Conservation (phyloP, 2,113 vertebrate species). For the Pao palembangensis region DNA sequence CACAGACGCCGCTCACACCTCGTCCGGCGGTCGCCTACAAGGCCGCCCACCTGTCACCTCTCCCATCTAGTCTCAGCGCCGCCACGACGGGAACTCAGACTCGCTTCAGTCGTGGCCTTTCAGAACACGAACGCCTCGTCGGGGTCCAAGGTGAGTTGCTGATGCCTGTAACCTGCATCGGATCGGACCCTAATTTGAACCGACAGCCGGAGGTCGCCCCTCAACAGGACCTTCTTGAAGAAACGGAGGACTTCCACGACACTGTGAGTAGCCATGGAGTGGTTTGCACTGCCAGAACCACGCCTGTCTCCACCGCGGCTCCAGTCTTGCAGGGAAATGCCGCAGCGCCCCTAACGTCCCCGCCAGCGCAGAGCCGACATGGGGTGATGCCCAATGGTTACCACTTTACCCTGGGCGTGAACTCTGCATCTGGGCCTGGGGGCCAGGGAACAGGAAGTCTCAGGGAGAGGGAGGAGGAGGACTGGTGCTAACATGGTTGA, state of each 20-base stretch:
- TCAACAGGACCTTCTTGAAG: slow-evolving; percentile 69
- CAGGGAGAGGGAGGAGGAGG: slow-evolving; percentile 85
- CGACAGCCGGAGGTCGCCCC: slow-evolving; percentile 65
- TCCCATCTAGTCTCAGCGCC: slow-evolving; percentile 74
- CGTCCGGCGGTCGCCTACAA: slow-evolving; percentile 93
- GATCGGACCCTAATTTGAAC: slow-evolving; percentile 86
- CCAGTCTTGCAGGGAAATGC: slow-evolving; percentile 73
- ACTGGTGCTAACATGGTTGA: slow-evolving; percentile 87
- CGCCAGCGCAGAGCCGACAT: slow-evolving; percentile 74
- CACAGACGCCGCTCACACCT: slow-evolving; percentile 93
- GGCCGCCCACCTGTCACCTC: slow-evolving; percentile 88
- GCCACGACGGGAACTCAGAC: slow-evolving; percentile 75
- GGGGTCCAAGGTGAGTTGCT: slow-evolving; percentile 65
- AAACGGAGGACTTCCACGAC: slow-evolving; percentile 89
- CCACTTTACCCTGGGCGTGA: slow-evolving; percentile 89
- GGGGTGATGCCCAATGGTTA: slow-evolving; percentile 89
- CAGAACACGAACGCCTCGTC: slow-evolving; percentile 85
- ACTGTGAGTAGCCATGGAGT: slow-evolving; percentile 85
- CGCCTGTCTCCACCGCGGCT: slow-evolving; percentile 53
- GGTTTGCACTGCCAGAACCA: slow-evolving; percentile 78
- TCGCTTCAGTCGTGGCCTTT: slow-evolving; percentile 85
- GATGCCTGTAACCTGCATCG: slow-evolving; percentile 78
- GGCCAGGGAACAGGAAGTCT: slow-evolving; percentile 80
- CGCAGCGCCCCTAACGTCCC: slow-evolving; percentile 57
- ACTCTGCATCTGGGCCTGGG: slow-evolving; percentile 67